Conservation (phyloP, 1,140 invertebrate genomes). For the Thaumetopoea pityocampa region DNA sequence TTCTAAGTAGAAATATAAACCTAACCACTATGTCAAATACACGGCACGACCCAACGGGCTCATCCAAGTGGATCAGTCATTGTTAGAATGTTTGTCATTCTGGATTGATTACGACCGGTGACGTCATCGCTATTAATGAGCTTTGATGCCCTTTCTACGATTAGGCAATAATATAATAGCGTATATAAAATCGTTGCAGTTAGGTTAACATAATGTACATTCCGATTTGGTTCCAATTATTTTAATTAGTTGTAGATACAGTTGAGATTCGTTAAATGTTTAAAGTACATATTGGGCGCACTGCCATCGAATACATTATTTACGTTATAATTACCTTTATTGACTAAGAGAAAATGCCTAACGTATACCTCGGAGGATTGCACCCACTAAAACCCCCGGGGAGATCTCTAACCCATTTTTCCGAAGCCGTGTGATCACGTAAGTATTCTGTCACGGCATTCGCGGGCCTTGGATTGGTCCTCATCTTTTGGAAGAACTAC, state of each 20-base stretch:
- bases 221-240: not conserved
- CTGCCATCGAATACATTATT: slow-evolving; percentile 1
- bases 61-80: slow-evolving; percentile 10
- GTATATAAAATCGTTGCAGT: not conserved
- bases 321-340: slow-evolving; percentile 1
- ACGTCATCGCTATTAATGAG: slow-evolving; percentile 16
- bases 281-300: slow-evolving; percentile 1
- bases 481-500: too few relatives aligned
- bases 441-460: too few relatives aligned
- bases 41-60: slow-evolving; percentile 8
- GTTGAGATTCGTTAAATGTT: not conserved
- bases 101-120: slow-evolving; percentile 15
- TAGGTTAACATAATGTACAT: not conserved
- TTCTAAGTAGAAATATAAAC: too few relatives aligned
- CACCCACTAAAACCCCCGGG: too few relatives aligned
- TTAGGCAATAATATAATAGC: not conserved
- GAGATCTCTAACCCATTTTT: too few relatives aligned
- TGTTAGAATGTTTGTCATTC: slow-evolving; percentile 18
- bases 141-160: slow-evolving; percentile 5
- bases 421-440: too few relatives aligned
- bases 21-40: too few relatives aligned
- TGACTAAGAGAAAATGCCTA: too few relatives aligned
- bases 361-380: too few relatives aligned
- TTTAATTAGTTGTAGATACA: slow-evolving; percentile 3
- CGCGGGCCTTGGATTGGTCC: too few relatives aligned